Evolutionary conservation across 2,797 vertebrate genomes (phyloP).

Genomic region (Spinibarbus caldwelli): DNA sequence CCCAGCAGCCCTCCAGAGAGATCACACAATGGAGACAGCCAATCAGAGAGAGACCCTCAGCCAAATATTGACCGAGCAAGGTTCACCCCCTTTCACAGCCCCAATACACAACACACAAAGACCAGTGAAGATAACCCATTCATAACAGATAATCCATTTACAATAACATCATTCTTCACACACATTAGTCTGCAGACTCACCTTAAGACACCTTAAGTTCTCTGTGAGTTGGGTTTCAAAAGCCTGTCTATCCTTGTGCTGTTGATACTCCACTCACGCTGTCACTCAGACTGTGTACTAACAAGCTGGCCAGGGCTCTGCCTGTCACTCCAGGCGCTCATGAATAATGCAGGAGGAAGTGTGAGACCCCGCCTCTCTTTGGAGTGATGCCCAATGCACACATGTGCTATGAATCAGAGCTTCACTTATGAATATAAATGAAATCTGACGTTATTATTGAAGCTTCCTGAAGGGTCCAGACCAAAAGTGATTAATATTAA

Average conservation of each 20-base stretch:
- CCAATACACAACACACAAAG: conserved; percentile 38
- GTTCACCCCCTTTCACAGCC: conserved; percentile 50
- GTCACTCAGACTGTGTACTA: conserved; percentile 65
- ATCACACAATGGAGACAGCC: conserved; percentile 57
- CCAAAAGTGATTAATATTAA: conserved; percentile 7
- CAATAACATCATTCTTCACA: background rate
- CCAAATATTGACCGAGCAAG: conserved; percentile 56
- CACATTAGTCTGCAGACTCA: conserved; percentile 19
- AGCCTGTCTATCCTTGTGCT: conserved; percentile 6
- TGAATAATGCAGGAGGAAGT: conserved; percentile 80
- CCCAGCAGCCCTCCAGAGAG: conserved; percentile 54
- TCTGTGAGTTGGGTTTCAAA: background rate
- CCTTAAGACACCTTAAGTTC: conserved; percentile 23
- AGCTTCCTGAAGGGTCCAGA: background rate
- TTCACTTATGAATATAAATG: conserved; percentile 13
- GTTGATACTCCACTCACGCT: conserved; percentile 53
- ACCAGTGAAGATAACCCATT: conserved; percentile 43
- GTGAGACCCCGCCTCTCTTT: conserved; percentile 68
- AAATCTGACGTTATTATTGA: background rate
- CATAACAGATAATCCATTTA: conserved; percentile 27
- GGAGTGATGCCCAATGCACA: conserved; percentile 69
- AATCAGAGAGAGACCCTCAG: conserved; percentile 65
- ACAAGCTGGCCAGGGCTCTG: conserved; percentile 68
- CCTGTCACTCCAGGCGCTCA: conserved; percentile 69
- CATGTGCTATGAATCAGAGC: conserved; percentile 35